Evolutionary conservation across 2,113 vertebrate species (phyloP), one percentile per base, ranked within the genome.

Genomic region (Eptesicus fuscus): DNA sequence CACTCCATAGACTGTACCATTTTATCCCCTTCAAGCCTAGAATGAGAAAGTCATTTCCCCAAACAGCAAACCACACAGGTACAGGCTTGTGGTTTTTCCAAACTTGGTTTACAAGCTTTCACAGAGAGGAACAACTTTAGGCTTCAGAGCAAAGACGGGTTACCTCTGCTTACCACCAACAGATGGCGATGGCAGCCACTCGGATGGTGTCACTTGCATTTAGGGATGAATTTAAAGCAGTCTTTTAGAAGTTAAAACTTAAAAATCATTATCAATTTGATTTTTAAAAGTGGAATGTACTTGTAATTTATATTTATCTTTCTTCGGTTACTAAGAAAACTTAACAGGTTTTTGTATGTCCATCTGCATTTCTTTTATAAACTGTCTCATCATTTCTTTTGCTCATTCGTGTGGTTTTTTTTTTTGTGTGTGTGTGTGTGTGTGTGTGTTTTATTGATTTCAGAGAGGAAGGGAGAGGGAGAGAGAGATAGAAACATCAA

Each of bases 171-270:
- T 76, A 47, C 40, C 79, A 93, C 96, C 96, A 80, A 84, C 30
- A 97, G 96, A 71, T 96, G 95, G 96, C 91, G 40, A 70, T 25
- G 40, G 65, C 37, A 65, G 79, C 74, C 76, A 71, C 65, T 32
- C 20, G 77, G 56, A 76, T 23, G 23, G 37, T 44, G 59, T 35
- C 63, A 18, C 8, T 40, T 30, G 28, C 32, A 47, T 10, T 84
- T 70, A 37, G 35, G 42, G 74, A 79, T n/a, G 53, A 61, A 83
- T 14, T 53, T 79, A 35, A 49, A 96, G 44, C 23, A n/a, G 53
- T 18, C 44, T 86, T 91, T 78, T 49, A 40, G 37, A 85, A 67
- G 23, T 49, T 67, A 71, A 65, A 2, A 9, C 86, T 77, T 92
- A 87, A 70, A 96, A 51, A 65, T 59, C 11, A 8, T 84, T 40